Percentiles rank a stretch among this genome's conserved stretches.
These are phyloP conservation scores for Drosophila teissieri DNA, from an alignment of 1,140 invertebrate genomes.

Conservation along the genomic window DNA sequence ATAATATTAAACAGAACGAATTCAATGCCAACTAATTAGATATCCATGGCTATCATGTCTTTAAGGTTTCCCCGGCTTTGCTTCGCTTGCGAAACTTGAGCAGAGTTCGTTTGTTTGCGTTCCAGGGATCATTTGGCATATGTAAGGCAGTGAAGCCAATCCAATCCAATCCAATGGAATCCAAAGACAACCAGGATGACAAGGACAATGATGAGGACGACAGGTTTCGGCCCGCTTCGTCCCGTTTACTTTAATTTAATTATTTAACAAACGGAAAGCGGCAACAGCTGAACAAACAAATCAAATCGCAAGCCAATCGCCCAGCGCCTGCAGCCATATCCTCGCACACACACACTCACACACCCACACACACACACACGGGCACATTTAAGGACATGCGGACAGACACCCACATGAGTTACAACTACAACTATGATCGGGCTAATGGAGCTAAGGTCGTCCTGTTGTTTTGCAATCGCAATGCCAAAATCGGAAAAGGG, in stretches of 20 bases:
- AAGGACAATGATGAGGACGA: slow-evolving; percentile 32
- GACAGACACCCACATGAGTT: slow-evolving; percentile 27
- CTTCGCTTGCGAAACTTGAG: neutral
- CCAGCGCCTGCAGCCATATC: slow-evolving; percentile 16
- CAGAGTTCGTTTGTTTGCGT: neutral
- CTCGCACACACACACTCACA: neutral
- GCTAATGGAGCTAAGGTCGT: slow-evolving; percentile 35
- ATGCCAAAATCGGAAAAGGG: slow-evolving; percentile 19
- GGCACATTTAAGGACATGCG: neutral
- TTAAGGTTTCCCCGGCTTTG: neutral
- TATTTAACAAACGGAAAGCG: slow-evolving; percentile 40
- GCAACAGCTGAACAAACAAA: slow-evolving; percentile 56
- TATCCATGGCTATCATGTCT: neutral
- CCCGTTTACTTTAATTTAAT: slow-evolving; percentile 72
- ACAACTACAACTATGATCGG: slow-evolving; percentile 47
- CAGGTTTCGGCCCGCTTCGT: slow-evolving; percentile 25
- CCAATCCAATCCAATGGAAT: neutral
- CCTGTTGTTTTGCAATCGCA: slow-evolving; percentile 27
- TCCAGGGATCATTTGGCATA: neutral
- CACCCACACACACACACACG: neutral
- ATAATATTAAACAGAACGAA: neutral
- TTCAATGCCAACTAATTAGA: neutral
- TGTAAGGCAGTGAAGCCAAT: slow-evolving; percentile 12
- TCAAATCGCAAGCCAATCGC: slow-evolving; percentile 52
- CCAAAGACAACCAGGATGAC: slow-evolving; percentile 5